Base-by-base conservation (phyloP, 23 tunicate genomes). In the Phallusia fumigata region DNA sequence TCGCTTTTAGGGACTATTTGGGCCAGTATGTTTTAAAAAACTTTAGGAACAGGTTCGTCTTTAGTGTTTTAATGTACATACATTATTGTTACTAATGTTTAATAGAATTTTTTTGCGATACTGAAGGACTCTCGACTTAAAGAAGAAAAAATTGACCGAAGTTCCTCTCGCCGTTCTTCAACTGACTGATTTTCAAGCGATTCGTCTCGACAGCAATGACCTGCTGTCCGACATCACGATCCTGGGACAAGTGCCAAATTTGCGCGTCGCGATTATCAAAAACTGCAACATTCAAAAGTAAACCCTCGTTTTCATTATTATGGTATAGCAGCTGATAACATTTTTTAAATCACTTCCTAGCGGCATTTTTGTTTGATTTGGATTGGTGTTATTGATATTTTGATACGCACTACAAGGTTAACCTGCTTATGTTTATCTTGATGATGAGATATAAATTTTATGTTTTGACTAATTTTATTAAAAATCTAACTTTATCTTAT, bases 91-190 rank as follows among this genome's bases (percentile, higher is more conserved):
- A 18, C 58, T 13, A 13, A 51, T 13, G 18, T 18, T 13, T 15
- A 51, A 51, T 18, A 16, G 28, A 58, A 8, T 6, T 13, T 58
- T 13, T 58, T 40, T 40, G 47, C 10, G 8, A 26, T 28, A 30
- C 31, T 32, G 33, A 2, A 84, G 87, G 52, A 84, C 87, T 19
- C 35, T 84, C 5, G 87, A 84, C 64, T 52, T 84, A n/a, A 64
- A 81, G 32, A 84, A 84, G 35, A 24, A 65, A 19, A 76, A 76
- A 31, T 15, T 84, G 6, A 32, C 18, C 3, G 51, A 53, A 21
- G 81, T 64, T 76, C 87, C 87, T 24, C 33, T 44, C 3, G 76
- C 49, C 35, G 2, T 58, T 32, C 19, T 33, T 32, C 58, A n/a
- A 1, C 10, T 84, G 53, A 51, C 76, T 8, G 31, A 44, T 16